Conservation (phyloP, 2,888 invertebrate genomes). For the Ferrisia virgata region DNA sequence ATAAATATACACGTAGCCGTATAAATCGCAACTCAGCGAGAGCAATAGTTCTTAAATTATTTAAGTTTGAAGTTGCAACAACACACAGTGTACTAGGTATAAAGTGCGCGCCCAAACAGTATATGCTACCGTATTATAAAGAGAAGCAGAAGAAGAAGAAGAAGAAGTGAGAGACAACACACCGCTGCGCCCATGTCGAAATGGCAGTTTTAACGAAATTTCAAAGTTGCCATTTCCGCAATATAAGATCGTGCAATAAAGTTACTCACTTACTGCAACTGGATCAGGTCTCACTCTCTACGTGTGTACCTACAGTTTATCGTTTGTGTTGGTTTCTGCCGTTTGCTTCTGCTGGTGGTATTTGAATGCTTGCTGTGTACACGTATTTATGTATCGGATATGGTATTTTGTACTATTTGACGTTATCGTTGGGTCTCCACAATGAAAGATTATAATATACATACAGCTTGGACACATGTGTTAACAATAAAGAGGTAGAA, state of each 20-base stretch:
- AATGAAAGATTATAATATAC: too few species aligned
- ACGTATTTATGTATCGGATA: too few species aligned
- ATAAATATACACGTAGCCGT: neutral
- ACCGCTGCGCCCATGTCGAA: slow-evolving; percentile 1
- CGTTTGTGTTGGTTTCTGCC: neutral
- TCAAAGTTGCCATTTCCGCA: slow-evolving; percentile 19
- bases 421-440: too few species aligned
- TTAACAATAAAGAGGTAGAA: neutral
- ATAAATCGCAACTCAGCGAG: slow-evolving; percentile 18
- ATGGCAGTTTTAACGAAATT: slow-evolving; percentile 19
- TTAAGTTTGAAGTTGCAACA: slow-evolving; percentile 14
- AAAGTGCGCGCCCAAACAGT: neutral
- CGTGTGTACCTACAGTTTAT: neutral
- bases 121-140: too few species aligned
- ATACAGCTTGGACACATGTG: too few species aligned
- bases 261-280: slow-evolving; percentile 12
- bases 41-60: slow-evolving; percentile 20
- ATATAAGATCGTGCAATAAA: neutral
- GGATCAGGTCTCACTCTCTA: neutral
- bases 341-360: neutral
- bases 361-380: neutral
- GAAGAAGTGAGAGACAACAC: neutral
- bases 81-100: neutral
- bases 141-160: too few species aligned
- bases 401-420: too few species aligned